Conservation (phyloP, 2,888 invertebrate species). For the Caenorhabditis virilis region DNA sequence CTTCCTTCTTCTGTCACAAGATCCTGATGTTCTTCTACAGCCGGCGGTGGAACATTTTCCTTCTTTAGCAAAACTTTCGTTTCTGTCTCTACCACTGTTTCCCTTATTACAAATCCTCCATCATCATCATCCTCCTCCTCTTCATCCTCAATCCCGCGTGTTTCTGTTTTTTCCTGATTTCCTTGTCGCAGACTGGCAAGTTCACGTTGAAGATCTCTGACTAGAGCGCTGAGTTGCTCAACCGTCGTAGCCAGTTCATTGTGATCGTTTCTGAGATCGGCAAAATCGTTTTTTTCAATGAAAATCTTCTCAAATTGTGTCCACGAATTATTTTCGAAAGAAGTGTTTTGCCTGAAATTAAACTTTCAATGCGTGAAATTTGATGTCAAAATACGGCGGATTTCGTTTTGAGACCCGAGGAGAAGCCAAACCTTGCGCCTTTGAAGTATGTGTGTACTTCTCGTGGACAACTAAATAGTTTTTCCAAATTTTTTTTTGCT, state of each 20-base stretch:
- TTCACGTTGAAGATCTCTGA: conserved; percentile 40
- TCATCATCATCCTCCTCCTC: conserved; percentile 34
- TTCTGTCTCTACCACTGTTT: no score
- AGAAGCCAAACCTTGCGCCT: no score
- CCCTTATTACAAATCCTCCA: conserved; percentile 19
- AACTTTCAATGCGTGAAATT: neutral
- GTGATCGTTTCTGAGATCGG: conserved; percentile 41
- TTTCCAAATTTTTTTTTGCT: neutral
- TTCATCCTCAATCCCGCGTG: conserved; percentile 46
- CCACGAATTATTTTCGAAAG: conserved; percentile 49
- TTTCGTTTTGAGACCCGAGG: no score
- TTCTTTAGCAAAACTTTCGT: no score
- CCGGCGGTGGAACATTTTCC: no score
- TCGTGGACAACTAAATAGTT: neutral
- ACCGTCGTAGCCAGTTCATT: conserved; percentile 40
- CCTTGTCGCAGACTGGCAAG: conserved; percentile 17
- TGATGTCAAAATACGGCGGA: neutral
- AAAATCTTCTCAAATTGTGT: conserved; percentile 5
- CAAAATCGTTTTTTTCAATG: no score
- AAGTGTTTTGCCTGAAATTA: conserved; percentile 29
- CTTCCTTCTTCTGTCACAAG: conserved; percentile 11
- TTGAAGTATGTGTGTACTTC: conserved; percentile 1
- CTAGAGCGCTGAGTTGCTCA: conserved; percentile 38
- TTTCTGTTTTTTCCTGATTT: conserved; percentile 20
- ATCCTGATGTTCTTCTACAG: no score